Percentiles rank a stretch among this genome's conserved stretches.
phyloP scores from a whole-genome alignment of 2,113 vertebrate genomes.

The human (Homo sapiens) region GRCh38 chr22:23774001-23774500 shows the following conservation, averaged over 20 bases:
- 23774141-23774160: background rate
- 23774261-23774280: background rate
- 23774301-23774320: background rate
- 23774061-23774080: background rate
- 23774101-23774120: background rate
- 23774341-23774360: background rate
- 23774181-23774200: background rate
- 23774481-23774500: constrained; percentile 39
- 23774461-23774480: constrained; percentile 72
- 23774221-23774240: background rate
- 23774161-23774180: background rate
- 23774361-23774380: background rate
- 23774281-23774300: background rate
- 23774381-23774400: constrained; percentile 31
- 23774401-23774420: constrained; percentile 50
- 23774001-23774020: background rate
- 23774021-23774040: background rate
- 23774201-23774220: background rate
- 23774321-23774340: background rate
- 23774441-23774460: constrained; percentile 55
- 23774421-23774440: constrained; percentile 8
- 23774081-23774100: background rate
- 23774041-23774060: background rate
- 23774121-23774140: background rate
- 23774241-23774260: background rate